phyloP scores from a whole-genome alignment of 23 tunicate species.

The Phallusia fumigata region DNA sequence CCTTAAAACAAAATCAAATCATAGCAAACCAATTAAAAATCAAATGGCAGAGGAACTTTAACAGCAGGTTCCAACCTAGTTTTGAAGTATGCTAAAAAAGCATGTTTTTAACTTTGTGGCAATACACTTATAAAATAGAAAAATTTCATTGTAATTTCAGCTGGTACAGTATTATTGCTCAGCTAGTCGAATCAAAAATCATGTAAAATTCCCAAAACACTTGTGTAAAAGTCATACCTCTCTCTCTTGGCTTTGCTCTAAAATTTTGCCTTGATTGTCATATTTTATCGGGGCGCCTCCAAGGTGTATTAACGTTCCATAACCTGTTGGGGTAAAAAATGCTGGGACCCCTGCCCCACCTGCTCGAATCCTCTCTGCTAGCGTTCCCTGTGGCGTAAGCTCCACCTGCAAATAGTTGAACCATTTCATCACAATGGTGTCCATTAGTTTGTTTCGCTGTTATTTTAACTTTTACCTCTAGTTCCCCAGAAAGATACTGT shows the following conservation, averaged over 20 bases:
- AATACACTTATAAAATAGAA: no score
- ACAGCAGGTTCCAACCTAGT: no score
- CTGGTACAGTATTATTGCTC: no score
- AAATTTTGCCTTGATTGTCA: conserved; percentile 49
- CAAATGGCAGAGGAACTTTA: no score
- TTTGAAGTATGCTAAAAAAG: no score
- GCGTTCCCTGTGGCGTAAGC: conserved; percentile 92
- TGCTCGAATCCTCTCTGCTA: conserved; percentile 91
- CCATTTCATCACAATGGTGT: no score
- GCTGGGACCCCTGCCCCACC: conserved; percentile 99
- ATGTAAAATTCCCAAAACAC: no score
- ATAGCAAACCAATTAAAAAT: no score
- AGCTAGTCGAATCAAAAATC: no score
- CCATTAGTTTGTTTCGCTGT: no score
- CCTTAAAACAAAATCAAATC: conserved; percentile 14
- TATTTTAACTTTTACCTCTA: conserved; percentile 45
- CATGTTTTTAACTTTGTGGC: no score
- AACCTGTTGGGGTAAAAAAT: conserved; percentile 91
- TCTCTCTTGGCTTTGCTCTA: conserved; percentile 45
- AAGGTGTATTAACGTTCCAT: conserved; percentile 81
- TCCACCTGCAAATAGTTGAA: conserved; percentile 42
- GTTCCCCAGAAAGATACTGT: conserved; percentile 84
- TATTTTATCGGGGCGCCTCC: conserved; percentile 96
- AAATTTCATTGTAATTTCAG: no score
- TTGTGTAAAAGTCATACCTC: conserved; percentile 43